phyloP scores from a whole-genome alignment of 2,113 vertebrate genomes.

The Muscicapa adusta region DNA sequence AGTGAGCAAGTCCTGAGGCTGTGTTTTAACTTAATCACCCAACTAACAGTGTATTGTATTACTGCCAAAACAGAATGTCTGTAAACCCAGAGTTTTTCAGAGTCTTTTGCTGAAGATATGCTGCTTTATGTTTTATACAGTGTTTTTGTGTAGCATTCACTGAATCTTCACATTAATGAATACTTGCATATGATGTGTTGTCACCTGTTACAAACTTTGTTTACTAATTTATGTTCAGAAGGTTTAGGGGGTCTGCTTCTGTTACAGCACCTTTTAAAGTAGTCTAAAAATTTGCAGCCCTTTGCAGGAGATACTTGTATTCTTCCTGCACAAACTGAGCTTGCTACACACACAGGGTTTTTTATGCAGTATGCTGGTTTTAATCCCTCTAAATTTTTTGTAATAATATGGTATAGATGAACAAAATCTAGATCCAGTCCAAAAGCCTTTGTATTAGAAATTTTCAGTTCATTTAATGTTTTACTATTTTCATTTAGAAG shows the following conservation, averaged over 20 bases:
- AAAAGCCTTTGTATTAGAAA: background rate
- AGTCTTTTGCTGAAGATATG: background rate
- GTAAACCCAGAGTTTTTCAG: background rate
- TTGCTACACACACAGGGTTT: background rate
- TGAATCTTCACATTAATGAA: background rate
- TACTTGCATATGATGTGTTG: background rate
- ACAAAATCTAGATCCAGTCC: background rate
- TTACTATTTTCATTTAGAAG: background rate
- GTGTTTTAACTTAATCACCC: background rate
- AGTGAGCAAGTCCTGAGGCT: background rate
- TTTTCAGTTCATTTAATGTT: background rate
- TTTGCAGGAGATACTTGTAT: background rate
- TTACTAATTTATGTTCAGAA: background rate
- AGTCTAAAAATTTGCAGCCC: background rate
- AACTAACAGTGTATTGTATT: background rate
- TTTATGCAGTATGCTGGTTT: background rate
- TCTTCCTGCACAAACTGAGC: background rate
- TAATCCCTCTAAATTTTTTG: background rate
- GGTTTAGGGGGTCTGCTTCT: background rate
- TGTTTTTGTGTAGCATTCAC: background rate
- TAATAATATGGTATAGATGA: background rate
- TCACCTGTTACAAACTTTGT: background rate
- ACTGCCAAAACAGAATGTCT: background rate
- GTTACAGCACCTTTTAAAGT: background rate
- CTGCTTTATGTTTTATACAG: background rate